Conservation (phyloP, 2,113 vertebrate species). For the Corythornis cristatus region DNA sequence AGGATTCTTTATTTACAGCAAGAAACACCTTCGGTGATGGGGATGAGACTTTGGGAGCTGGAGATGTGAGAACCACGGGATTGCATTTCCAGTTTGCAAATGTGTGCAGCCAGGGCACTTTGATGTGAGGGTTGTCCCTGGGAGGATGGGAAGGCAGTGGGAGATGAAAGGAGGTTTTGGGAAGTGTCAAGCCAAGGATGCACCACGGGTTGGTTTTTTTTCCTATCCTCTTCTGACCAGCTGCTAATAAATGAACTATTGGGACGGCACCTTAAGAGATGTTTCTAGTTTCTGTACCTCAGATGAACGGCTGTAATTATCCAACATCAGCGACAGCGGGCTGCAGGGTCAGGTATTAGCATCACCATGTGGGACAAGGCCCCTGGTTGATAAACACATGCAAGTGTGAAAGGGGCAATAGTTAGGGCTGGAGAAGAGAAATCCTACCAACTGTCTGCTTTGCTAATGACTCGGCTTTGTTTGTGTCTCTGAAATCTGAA, state of each 20-base stretch:
- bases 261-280: not conserved
- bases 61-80: not conserved
- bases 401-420: slow-evolving; percentile 7
- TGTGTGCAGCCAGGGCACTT: not conserved
- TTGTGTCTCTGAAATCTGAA: slow-evolving; percentile 5
- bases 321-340: not conserved
- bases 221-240: not conserved
- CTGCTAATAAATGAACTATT: not conserved
- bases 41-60: not conserved
- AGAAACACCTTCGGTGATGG: not conserved
- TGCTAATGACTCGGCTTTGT: slow-evolving; percentile 52
- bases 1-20: no score
- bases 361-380: not conserved
- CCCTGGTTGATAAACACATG: slow-evolving; percentile 16
- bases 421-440: slow-evolving; percentile 24
- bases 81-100: not conserved
- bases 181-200: not conserved
- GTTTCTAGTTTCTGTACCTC: not conserved
- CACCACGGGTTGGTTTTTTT: not conserved
- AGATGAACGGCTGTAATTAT: not conserved
- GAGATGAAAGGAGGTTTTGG: not conserved
- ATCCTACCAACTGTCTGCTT: slow-evolving; percentile 43
- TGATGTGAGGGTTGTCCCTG: not conserved
- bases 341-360: not conserved
- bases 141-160: not conserved